phyloP scores from a whole-genome alignment of 2,888 invertebrate genomes.

The Caenorhabditis becei region DNA sequence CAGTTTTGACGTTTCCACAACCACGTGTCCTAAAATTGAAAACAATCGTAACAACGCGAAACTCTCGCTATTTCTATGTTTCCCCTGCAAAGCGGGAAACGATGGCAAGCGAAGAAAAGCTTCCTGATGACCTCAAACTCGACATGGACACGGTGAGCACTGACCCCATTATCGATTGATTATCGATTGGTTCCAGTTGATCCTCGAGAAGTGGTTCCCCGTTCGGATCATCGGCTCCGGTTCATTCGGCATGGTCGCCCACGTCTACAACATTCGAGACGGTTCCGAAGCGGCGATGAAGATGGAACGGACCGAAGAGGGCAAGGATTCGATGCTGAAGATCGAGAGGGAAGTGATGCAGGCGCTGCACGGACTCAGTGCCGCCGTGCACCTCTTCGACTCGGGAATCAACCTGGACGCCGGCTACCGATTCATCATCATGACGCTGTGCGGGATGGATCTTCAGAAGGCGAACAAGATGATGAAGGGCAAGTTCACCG shows the following conservation, averaged over 20 bases:
- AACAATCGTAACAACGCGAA: too few species aligned
- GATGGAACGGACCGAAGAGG: slow-evolving; percentile 37
- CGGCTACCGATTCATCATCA: slow-evolving; percentile 44
- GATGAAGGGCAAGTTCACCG: slow-evolving; percentile 23
- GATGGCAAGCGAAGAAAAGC: neutral
- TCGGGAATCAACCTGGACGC: slow-evolving; percentile 13
- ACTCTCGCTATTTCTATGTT: neutral
- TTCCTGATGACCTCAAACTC: neutral
- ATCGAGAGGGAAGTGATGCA: slow-evolving; percentile 55
- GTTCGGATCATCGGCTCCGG: slow-evolving; percentile 53
- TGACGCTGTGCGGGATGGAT: slow-evolving; percentile 64
- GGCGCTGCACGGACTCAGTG: slow-evolving; percentile 9
- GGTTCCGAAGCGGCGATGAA: slow-evolving; percentile 61
- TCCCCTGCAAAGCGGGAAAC: too few species aligned
- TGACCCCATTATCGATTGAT: too few species aligned
- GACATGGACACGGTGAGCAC: neutral
- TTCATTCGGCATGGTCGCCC: slow-evolving; percentile 56
- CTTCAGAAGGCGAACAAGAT: slow-evolving; percentile 36
- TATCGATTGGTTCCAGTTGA: slow-evolving; percentile 18
- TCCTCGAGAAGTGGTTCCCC: slow-evolving; percentile 44
- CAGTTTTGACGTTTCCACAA: too few species aligned
- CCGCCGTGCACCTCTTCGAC: slow-evolving; percentile 46
- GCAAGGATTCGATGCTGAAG: slow-evolving; percentile 44
- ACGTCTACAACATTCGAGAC: slow-evolving; percentile 43
- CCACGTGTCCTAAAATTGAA: too few species aligned